phyloP scores from a whole-genome alignment of 2,113 vertebrate species.

The Lichenostomus cassidix region DNA sequence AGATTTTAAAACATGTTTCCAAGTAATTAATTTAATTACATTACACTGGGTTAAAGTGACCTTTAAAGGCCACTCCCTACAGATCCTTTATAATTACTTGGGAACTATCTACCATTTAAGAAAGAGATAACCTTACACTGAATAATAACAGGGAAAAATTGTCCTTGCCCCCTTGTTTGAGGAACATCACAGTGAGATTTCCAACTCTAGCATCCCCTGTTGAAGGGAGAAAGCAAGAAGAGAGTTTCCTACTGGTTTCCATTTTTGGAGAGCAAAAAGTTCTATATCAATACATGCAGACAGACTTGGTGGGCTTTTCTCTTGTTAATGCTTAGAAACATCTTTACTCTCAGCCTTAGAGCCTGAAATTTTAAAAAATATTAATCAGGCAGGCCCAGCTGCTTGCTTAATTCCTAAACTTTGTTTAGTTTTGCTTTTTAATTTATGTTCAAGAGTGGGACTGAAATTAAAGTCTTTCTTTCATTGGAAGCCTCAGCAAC shows the following conservation, averaged over 20 bases:
- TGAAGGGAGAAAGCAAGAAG: neutral
- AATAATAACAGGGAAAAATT: neutral
- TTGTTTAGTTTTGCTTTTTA: neutral
- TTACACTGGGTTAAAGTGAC: neutral
- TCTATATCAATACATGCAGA: neutral
- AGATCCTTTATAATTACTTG: neutral
- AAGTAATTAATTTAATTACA: neutral
- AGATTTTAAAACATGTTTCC: slow-evolving; percentile 1
- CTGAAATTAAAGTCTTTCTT: neutral
- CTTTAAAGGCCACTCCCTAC: slow-evolving; percentile 19
- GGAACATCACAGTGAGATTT: neutral
- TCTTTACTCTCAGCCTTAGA: neutral
- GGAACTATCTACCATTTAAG: neutral
- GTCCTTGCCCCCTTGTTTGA: neutral
- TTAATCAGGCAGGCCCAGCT: neutral
- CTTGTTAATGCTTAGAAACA: neutral
- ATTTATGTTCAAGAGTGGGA: neutral
- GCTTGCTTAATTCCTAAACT: neutral
- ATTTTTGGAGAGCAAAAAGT: neutral
- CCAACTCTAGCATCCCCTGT: neutral
- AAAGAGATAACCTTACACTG: neutral
- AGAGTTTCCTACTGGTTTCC: neutral
- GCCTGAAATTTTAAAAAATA: neutral
- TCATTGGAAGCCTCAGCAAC: neutral
- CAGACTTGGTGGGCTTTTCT: neutral